These are phyloP conservation scores for Ramphastos sulfuratus DNA, from an alignment of 2,113 vertebrate species.

Conservation along the genomic window DNA sequence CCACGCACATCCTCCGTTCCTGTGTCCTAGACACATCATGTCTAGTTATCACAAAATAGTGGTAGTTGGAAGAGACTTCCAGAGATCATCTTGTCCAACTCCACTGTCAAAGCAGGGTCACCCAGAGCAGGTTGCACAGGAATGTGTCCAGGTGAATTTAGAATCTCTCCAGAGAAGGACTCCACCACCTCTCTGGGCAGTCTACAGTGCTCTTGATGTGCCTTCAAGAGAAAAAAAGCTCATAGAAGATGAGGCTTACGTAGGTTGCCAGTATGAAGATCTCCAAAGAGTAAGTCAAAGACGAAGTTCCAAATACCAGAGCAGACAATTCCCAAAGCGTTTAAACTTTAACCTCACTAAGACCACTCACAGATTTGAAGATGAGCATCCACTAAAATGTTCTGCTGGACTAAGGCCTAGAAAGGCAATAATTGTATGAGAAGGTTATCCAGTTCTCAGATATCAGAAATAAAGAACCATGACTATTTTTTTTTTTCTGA, in stretches of 20 bases:
- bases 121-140: too few species aligned
- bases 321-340: neutral
- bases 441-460: neutral
- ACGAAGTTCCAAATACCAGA: neutral
- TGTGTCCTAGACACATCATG: too few species aligned
- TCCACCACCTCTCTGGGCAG: too few species aligned
- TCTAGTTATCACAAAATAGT: too few species aligned
- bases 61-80: too few species aligned
- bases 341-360: neutral
- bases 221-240: too few species aligned
- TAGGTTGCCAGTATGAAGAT: neutral
- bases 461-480: neutral
- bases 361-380: neutral
- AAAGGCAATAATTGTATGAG: neutral
- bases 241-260: neutral
- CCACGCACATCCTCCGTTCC: too few species aligned
- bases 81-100: too few species aligned
- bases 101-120: too few species aligned
- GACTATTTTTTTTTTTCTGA: neutral
- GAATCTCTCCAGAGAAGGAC: too few species aligned
- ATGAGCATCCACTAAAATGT: neutral
- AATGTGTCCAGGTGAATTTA: too few species aligned
- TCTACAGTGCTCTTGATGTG: too few species aligned
- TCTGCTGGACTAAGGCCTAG: neutral
- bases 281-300: neutral